Percentiles rank a stretch among this genome's conserved stretches.
phyloP scores from a whole-genome alignment of 2,797 vertebrate species.

The Ptychadena robeensis region DNA sequence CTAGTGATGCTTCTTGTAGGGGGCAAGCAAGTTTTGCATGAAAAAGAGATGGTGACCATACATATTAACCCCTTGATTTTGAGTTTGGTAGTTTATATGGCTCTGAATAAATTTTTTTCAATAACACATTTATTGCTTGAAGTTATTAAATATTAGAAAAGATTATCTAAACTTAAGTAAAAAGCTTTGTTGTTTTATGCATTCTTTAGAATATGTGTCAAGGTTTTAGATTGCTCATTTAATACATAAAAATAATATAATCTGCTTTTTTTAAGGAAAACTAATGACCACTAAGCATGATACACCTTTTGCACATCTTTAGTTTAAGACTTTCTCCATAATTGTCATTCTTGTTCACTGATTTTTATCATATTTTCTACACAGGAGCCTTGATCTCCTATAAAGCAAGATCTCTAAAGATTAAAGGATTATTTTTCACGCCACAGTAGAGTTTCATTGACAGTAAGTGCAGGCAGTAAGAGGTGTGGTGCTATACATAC shows the following conservation, averaged over 20 bases:
- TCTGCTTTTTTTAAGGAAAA: background rate
- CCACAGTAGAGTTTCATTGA: background rate
- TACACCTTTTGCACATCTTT: background rate
- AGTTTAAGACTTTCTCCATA: conserved; percentile 22
- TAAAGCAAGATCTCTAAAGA: conserved; percentile 10
- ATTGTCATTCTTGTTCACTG: conserved; percentile 9
- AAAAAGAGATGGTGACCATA: too few relatives aligned
- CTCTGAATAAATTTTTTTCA: too few relatives aligned
- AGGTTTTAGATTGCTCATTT: background rate
- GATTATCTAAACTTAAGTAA: background rate
- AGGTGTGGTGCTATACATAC: background rate
- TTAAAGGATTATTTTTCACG: conserved; percentile 19
- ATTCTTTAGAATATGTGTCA: background rate
- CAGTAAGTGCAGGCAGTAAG: conserved; percentile 9
- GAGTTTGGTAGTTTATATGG: too few relatives aligned
- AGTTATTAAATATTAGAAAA: background rate
- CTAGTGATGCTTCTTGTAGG: too few relatives aligned
- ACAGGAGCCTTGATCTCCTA: background rate
- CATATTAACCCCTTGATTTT: too few relatives aligned
- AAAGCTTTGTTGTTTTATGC: background rate
- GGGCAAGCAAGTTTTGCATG: too few relatives aligned
- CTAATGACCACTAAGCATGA: background rate
- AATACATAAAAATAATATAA: background rate
- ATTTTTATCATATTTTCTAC: conserved; percentile 3
- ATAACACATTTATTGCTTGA: background rate